Evolutionary conservation across 2,113 vertebrate species (phyloP).

Genomic region (Delphinapterus leucas): DNA sequence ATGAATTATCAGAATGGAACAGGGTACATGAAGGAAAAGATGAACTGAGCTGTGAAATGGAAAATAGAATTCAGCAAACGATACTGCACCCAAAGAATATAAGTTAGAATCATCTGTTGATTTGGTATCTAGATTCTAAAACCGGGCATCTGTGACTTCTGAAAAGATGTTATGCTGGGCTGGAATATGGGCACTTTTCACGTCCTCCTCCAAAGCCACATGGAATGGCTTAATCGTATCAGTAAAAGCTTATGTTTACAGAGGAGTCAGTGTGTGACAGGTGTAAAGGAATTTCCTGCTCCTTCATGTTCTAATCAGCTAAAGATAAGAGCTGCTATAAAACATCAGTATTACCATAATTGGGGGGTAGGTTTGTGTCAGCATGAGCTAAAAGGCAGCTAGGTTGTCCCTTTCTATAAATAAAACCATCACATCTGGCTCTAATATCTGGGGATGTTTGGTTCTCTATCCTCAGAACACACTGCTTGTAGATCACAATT

Average conservation of each 20-base stretch:
- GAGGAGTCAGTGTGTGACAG: background rate
- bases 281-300: background rate
- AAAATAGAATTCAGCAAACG: background rate
- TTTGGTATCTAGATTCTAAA: background rate
- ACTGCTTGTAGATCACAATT: background rate
- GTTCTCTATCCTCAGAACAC: background rate
- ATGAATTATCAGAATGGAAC: background rate
- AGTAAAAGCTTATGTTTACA: background rate
- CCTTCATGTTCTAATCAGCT: background rate
- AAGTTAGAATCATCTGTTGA: background rate
- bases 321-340: background rate
- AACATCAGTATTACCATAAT: background rate
- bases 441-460: too few species aligned
- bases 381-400: background rate
- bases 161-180: background rate
- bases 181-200: fast-evolving
- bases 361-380: background rate
- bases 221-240: background rate
- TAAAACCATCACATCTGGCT: background rate
- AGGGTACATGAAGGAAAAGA: background rate
- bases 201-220: background rate
- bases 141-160: background rate
- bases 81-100: background rate
- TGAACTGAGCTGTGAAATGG: background rate
- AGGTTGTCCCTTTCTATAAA: background rate